Base-by-base conservation (phyloP, 2,113 vertebrate genomes). In the Sclerurus mexicanus region DNA sequence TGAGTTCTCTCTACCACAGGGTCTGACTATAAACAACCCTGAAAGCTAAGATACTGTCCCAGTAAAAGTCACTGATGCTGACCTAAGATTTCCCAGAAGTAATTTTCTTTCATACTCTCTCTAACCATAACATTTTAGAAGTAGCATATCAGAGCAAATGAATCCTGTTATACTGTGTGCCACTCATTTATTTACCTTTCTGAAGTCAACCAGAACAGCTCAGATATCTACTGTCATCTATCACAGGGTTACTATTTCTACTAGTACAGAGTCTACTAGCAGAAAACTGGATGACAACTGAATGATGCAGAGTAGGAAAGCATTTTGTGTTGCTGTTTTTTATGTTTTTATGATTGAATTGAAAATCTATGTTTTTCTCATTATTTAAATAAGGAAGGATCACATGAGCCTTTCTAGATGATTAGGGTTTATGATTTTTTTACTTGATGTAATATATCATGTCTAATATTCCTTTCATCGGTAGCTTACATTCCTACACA, bases 391-490 rank as follows among this genome's bases (percentile, higher is more conserved):
- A 14, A 77, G 6, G 15, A 72, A 87, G 10, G 4, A 60, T 2
- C 3, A 40, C 3, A 52, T 0, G 1, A 39, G 10, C 3, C 21
- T 64, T 81, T 74, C 23, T 56, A 77, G 35, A 66, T 47, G 2
- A 63, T 23, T 1, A 39, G 6, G 10, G 0, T 0, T 28, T 35
- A 4, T 30, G 49, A 1, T 12, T 52, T n/a, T 71, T 47, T 13
- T 22, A 69, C n/a, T 11, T 50, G 13, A 30, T 78, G 13, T n/a
- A 87, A 55, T 55, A 59, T 31, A 22, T 10, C 1, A 4, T 62
- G 13, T 39, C 12, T 63, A 92, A 75, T 69, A 82, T 42, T 90
- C 10, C 4, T 90, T 82, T 76, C 3, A 76, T 14, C 2, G 0
- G 0, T 69, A 74, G 24, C 1, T 44, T 67, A 20, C 7, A 47